Evolutionary conservation across 2,113 vertebrate genomes (phyloP), one percentile per base, ranked within the genome.

Genomic region (Petrocephalus microphthalmus): DNA sequence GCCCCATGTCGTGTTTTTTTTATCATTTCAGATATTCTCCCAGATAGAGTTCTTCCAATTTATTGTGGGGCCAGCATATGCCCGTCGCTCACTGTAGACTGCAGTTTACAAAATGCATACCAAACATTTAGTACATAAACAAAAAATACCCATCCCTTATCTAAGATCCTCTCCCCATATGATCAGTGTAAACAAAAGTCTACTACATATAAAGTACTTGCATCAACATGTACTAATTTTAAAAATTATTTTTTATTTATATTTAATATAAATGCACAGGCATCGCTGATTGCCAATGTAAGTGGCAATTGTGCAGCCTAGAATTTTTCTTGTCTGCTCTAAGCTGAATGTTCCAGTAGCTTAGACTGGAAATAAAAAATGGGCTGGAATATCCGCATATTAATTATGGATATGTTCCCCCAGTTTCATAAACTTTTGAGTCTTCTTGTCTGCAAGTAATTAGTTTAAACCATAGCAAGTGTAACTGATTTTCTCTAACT

Each of bases 401-500:
- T 33, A 54, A 51, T 51, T 52, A 51, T 51, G 45, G n/a, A n/a
- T 25, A 33, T 78, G 33, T 78, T 37, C 71, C 71, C 37, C 45
- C 45, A 49, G 81, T 85, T 85, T 54, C 81, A 49, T 83, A 83
- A 52, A 54, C 84, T 51, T 51, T 13, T 53, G 11, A 53, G 11
- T 54, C 22, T 53, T 52, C n/a, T 5, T 52, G 51, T 29, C 15
- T 54, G 6, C 17, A 56, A 85, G 84, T n/a, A 52, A 33, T 54
- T 85, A n/a, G 25, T 54, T 84, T 29, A 84, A 52, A 47, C 83
- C 83, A 81, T 10, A 84, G 82, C 82, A 51, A 47, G 82, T 84
- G 25, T 49, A 6, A 22, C 83, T 49, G 25, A 52, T 29, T 84
- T 22, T 37, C 51, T 2, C 20, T 78, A 84, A 84, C 82, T 19